A percentile compares a stretch with the other conserved stretches of the same genome.
phyloP scores from a whole-genome alignment of 1,140 invertebrate species.

The Pseudachorutes palmiensis region DNA sequence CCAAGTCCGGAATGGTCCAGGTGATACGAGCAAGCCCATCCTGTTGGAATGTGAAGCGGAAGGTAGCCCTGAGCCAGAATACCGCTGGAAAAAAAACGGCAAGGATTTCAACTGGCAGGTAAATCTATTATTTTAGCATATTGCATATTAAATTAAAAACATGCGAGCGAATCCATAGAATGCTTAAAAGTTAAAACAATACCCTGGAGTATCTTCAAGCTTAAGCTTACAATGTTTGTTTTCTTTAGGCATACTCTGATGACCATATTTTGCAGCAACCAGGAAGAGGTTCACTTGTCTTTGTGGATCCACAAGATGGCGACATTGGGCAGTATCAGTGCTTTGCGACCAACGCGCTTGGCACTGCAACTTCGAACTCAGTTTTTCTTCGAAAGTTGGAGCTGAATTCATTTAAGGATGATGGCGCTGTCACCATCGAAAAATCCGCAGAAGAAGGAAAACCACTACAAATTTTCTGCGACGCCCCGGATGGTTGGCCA shows the following conservation, averaged over 20 bases:
- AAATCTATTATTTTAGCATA: no score
- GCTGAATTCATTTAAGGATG: conserved; percentile 81
- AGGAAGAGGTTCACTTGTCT: conserved; percentile 79
- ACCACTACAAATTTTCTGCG: conserved; percentile 74
- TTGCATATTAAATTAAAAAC: no score
- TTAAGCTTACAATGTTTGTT: neutral
- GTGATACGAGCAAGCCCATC: conserved; percentile 86
- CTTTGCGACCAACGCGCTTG: conserved; percentile 77
- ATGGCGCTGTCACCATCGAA: conserved; percentile 49
- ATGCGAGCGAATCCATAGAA: no score
- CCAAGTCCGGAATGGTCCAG: conserved; percentile 68
- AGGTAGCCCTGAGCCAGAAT: conserved; percentile 80
- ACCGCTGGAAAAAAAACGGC: conserved; percentile 93
- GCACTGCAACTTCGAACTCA: conserved; percentile 85
- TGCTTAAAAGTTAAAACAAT: no score
- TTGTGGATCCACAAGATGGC: conserved; percentile 81
- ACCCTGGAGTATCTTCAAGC: neutral
- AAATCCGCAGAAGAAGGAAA: conserved; percentile 70
- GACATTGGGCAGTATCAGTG: conserved; percentile 81
- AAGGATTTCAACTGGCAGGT: conserved; percentile 55
- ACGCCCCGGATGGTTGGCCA: conserved; percentile 87
- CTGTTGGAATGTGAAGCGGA: conserved; percentile 90
- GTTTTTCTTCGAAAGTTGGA: conserved; percentile 92
- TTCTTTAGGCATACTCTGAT: conserved; percentile 79
- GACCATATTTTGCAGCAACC: conserved; percentile 87